Conservation (phyloP, 2,113 vertebrate genomes). For the Cnemophilus loriae region DNA sequence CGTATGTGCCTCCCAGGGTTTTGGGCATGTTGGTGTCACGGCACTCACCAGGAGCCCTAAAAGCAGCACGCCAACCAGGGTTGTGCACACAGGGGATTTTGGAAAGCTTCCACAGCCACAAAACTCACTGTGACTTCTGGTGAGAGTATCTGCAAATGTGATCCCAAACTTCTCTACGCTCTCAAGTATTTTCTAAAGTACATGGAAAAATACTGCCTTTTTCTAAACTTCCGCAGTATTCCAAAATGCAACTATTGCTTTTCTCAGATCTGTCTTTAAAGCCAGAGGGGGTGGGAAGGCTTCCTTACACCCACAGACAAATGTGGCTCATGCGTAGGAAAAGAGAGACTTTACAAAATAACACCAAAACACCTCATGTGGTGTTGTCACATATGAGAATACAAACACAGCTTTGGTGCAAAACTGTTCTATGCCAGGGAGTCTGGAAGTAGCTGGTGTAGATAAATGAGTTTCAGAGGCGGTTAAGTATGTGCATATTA, state of each 20-base stretch:
- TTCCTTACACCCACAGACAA: not conserved
- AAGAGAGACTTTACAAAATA: constrained; percentile 43
- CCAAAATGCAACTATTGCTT: not conserved
- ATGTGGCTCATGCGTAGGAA: not conserved
- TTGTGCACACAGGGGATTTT: not conserved
- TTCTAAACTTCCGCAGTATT: not conserved
- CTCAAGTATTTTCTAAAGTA: not conserved
- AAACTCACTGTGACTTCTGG: not conserved
- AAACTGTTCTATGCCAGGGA: constrained; percentile 31
- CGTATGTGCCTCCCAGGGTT: fast-evolving
- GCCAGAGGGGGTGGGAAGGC: not conserved
- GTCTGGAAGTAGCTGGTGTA: constrained; percentile 25
- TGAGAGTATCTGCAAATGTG: not conserved
- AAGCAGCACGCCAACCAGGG: fast-evolving
- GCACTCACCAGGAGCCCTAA: not conserved
- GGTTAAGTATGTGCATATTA: not conserved
- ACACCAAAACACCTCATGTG: constrained; percentile 36
- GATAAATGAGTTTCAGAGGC: constrained; percentile 23
- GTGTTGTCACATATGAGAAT: constrained; percentile 39
- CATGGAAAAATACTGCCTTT: not conserved
- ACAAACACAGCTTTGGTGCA: constrained; percentile 54
- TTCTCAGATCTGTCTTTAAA: not conserved
- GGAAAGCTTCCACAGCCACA: not conserved
- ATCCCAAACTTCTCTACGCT: not conserved
- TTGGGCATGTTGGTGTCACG: not conserved